Percentiles rank a stretch among this genome's conserved stretches.
phyloP scores from a whole-genome alignment of 2,113 vertebrate genomes.

The Sebastes schlegelii region DNA sequence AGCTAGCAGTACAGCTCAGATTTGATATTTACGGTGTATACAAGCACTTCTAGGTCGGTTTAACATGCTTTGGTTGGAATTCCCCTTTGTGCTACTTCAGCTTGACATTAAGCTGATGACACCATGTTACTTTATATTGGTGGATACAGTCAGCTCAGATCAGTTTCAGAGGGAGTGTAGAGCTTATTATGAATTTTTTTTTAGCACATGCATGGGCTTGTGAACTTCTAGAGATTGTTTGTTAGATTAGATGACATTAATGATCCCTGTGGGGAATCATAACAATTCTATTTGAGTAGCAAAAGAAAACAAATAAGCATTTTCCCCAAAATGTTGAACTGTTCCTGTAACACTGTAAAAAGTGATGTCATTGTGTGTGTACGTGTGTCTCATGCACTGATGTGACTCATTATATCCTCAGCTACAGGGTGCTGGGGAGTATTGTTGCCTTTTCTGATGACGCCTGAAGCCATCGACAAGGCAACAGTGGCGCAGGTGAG shows the following conservation, averaged over 20 bases:
- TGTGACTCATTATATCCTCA: constrained; percentile 68
- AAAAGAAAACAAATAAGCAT: background rate
- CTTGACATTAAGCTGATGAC: background rate
- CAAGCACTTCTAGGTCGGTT: background rate
- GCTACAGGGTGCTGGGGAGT: constrained; percentile 72
- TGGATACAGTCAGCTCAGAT: background rate
- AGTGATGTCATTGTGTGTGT: background rate
- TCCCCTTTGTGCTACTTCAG: background rate
- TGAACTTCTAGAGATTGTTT: constrained; percentile 16
- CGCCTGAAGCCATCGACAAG: constrained; percentile 43
- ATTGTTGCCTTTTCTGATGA: constrained; percentile 79
- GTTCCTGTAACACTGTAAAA: background rate
- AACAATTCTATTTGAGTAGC: background rate
- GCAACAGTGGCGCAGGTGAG: constrained; percentile 65
- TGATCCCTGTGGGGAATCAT: constrained; percentile 6
- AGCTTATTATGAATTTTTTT: background rate
- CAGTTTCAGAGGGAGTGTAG: background rate
- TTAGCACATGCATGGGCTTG: background rate
- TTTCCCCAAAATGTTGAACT: background rate
- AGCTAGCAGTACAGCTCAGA: background rate
- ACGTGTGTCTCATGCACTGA: background rate
- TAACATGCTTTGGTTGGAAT: too few species aligned
- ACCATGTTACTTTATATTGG: background rate
- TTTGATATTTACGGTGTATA: background rate
- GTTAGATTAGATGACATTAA: constrained; percentile 2